A percentile compares a stretch with the other conserved stretches of the same genome.
Evolutionary conservation across 2,113 vertebrate species (phyloP).

Genomic region (Turdus rufiventris): DNA sequence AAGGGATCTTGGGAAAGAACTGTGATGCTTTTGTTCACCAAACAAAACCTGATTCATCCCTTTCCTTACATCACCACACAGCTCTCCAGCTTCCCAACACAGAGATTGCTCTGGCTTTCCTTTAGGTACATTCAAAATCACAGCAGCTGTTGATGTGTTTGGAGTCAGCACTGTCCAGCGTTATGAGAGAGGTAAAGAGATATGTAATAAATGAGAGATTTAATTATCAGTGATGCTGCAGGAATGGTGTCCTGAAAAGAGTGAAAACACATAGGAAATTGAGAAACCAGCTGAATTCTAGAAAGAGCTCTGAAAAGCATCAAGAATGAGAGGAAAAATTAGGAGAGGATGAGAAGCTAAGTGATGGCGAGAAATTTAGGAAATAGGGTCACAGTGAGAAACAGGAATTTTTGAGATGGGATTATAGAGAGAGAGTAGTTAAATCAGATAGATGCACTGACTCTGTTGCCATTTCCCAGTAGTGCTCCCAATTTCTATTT

Average conservation of each 20-base stretch:
- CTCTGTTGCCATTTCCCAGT: not conserved
- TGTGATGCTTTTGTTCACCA: not conserved
- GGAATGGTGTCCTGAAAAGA: not conserved
- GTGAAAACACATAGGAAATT: not conserved
- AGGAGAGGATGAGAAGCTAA: not conserved
- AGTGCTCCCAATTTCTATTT: not conserved
- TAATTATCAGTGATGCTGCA: not conserved
- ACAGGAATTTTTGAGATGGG: not conserved
- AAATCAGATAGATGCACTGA: not conserved
- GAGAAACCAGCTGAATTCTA: not conserved
- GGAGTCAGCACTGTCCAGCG: not conserved
- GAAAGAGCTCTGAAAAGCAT: not conserved
- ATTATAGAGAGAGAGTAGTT: not conserved
- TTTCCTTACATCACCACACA: slow-evolving; percentile 30
- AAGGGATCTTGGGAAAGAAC: slow-evolving; percentile 42
- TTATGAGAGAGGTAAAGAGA: not conserved
- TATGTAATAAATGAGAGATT: not conserved
- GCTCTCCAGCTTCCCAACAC: slow-evolving; percentile 17
- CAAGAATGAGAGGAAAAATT: not conserved
- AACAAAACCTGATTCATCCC: slow-evolving; percentile 58
- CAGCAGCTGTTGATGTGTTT: slow-evolving; percentile 21
- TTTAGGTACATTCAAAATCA: slow-evolving; percentile 21
- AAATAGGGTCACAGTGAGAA: not conserved
- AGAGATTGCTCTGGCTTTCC: slow-evolving; percentile 5
- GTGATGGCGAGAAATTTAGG: not conserved